phyloP scores from a whole-genome alignment of 2,113 vertebrate species.

The Microcebus griseorufus region DNA sequence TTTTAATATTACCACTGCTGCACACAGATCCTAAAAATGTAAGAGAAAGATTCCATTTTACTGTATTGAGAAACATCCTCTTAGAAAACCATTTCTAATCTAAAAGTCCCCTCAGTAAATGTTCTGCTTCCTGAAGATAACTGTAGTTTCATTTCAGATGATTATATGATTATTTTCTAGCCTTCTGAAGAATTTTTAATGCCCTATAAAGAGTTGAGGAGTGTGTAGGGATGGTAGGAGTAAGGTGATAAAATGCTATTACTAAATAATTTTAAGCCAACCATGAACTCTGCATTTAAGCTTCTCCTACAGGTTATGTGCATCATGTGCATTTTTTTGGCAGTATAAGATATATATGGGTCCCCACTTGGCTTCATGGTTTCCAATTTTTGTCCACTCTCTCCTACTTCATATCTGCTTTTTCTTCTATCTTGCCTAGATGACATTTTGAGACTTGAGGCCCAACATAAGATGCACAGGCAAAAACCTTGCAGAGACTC shows the following conservation, averaged over 20 bases:
- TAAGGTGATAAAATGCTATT: neutral
- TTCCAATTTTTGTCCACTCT: neutral
- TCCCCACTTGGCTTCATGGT: neutral
- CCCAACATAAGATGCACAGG: neutral
- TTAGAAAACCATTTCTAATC: neutral
- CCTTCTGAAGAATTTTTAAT: neutral
- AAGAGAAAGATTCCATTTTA: neutral
- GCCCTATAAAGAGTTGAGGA: neutral
- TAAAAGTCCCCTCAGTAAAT: neutral
- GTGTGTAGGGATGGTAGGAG: neutral
- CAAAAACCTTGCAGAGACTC: neutral
- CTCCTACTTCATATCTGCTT: neutral
- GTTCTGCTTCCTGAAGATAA: neutral
- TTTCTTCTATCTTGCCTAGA: neutral
- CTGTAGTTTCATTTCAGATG: neutral
- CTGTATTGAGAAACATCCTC: neutral
- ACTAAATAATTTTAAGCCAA: neutral
- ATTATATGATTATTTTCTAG: neutral
- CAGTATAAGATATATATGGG: neutral
- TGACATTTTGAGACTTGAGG: neutral
- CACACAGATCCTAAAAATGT: neutral
- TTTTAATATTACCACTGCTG: neutral
- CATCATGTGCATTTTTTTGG: neutral
- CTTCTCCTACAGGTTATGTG: neutral
- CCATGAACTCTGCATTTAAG: neutral